phyloP scores from a whole-genome alignment of 2,797 vertebrate species.

The Chiroxiphia lanceolata region DNA sequence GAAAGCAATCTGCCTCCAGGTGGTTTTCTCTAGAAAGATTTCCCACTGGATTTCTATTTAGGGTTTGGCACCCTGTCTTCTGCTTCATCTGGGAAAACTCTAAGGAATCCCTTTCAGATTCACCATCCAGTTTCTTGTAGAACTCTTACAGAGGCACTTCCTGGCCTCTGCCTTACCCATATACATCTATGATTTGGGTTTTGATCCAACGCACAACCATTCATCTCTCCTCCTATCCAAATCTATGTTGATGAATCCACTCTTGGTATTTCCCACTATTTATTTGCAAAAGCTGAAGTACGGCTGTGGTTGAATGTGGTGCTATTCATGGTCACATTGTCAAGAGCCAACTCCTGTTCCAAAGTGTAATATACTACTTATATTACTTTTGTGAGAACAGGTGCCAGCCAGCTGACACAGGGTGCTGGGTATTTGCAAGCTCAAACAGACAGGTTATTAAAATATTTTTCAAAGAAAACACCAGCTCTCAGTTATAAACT shows the following conservation, averaged over 20 bases:
- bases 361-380: neutral
- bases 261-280: neutral
- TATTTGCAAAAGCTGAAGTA: neutral
- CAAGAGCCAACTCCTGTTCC: neutral
- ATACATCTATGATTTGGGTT: neutral
- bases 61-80: neutral
- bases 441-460: constrained; percentile 8
- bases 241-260: neutral
- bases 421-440: neutral
- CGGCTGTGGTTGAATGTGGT: neutral
- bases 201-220: neutral
- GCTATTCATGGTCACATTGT: neutral
- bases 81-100: neutral
- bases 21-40: constrained; percentile 5
- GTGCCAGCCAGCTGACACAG: constrained; percentile 19
- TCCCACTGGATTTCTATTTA: neutral
- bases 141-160: neutral
- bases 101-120: neutral
- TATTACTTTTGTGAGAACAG: constrained; percentile 4
- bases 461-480: neutral
- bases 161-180: neutral
- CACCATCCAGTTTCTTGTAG: neutral
- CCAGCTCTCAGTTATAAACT: neutral
- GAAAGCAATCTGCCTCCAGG: constrained; percentile 7
- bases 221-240: neutral